Percentiles rank a stretch among this genome's conserved stretches.
Conservation (phyloP, 2,113 vertebrate genomes). For the Alethe diademata region DNA sequence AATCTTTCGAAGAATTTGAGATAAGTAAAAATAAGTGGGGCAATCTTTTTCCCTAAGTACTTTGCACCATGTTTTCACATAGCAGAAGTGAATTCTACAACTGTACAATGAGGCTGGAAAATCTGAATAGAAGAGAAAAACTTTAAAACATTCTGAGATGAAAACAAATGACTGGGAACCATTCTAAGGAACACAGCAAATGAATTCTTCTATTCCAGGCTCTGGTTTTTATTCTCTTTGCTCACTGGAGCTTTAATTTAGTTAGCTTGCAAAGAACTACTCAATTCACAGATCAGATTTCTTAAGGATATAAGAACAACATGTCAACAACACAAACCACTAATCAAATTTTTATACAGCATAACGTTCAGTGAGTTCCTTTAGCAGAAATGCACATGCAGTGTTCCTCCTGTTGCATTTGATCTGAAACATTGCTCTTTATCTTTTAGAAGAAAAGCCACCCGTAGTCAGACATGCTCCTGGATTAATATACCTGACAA, state of each 20-base stretch:
- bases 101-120: not conserved
- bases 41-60: conserved; percentile 3
- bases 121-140: not conserved
- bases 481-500: not conserved
- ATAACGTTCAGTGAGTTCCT: not conserved
- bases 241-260: conserved; percentile 17
- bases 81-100: not conserved
- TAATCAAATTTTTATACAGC: conserved; percentile 10
- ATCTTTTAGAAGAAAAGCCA: not conserved
- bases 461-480: not conserved
- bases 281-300: conserved; percentile 25
- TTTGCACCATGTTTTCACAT: not conserved
- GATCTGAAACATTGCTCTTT: not conserved
- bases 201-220: not conserved
- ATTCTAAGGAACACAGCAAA: not conserved
- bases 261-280: conserved; percentile 12
- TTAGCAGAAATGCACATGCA: not conserved
- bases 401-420: not conserved
- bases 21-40: conserved; percentile 45
- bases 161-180: not conserved
- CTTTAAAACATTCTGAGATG: not conserved
- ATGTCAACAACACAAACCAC: not conserved
- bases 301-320: not conserved
- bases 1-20: conserved; percentile 45
- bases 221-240: conserved; percentile 16